phyloP scores from a whole-genome alignment of 2,113 vertebrate genomes.

The Thalassarche chlororhynchos region DNA sequence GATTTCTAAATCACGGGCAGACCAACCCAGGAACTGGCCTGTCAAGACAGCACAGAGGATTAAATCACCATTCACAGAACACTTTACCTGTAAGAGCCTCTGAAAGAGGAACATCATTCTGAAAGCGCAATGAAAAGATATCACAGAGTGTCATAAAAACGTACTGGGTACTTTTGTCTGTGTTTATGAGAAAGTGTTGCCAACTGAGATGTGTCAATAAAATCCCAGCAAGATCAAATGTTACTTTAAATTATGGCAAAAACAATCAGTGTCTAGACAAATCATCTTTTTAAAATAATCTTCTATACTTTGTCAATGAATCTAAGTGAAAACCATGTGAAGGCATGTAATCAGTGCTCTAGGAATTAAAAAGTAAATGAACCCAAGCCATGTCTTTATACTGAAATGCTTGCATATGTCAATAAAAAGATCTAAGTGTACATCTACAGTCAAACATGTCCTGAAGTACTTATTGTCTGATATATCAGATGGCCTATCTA shows the following conservation, averaged over 20 bases:
- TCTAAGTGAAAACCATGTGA: background rate
- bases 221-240: background rate
- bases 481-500: background rate
- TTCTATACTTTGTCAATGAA: background rate
- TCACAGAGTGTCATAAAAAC: background rate
- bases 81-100: constrained; percentile 18
- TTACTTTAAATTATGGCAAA: constrained; percentile 44
- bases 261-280: background rate
- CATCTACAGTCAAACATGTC: background rate
- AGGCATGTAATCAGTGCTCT: background rate
- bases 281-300: background rate
- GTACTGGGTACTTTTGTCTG: background rate
- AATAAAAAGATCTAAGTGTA: background rate
- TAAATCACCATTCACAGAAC: constrained; percentile 32
- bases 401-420: background rate
- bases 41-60: constrained; percentile 13
- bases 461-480: background rate
- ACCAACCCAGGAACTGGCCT: background rate
- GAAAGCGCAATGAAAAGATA: background rate
- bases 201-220: background rate
- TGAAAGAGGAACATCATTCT: constrained; percentile 58
- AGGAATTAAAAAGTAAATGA: background rate
- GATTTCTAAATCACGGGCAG: background rate
- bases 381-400: background rate
- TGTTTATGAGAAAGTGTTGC: constrained; percentile 14